A percentile compares a stretch with the other conserved stretches of the same genome.
Evolutionary conservation across 2,113 vertebrate genomes (phyloP).

Genomic region (Lathamus discolor): DNA sequence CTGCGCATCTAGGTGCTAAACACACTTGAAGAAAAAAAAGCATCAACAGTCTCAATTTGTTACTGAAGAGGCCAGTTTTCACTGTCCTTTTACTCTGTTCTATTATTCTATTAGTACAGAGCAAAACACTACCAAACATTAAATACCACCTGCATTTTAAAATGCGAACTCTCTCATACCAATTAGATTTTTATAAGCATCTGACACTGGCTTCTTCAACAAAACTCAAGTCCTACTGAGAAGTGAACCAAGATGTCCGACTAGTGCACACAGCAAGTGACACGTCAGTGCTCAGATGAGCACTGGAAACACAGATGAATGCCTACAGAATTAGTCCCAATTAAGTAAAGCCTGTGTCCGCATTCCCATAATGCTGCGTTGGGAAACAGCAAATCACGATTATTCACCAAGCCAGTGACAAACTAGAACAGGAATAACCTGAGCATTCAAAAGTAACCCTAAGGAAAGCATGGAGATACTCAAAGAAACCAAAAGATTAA

Average conservation of each 20-base stretch:
- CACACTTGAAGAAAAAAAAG: not conserved
- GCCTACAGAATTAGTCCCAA: not conserved
- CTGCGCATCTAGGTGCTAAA: not conserved
- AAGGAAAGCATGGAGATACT: not conserved
- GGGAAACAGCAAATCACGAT: not conserved
- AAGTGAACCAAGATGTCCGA: not conserved
- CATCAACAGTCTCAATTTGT: not conserved
- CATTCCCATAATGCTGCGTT: not conserved
- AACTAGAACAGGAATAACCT: slow-evolving; percentile 2
- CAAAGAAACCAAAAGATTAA: not conserved
- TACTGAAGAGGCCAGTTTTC: not conserved
- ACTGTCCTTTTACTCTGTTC: not conserved
- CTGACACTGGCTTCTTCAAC: not conserved
- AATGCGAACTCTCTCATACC: not conserved
- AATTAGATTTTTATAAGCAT: not conserved
- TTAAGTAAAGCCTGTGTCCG: not conserved
- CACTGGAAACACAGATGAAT: not conserved
- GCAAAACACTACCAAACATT: not conserved
- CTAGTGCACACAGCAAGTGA: not conserved
- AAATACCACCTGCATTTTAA: not conserved
- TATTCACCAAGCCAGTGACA: not conserved
- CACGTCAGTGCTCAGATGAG: not conserved
- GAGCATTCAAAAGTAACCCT: not conserved
- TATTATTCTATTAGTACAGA: not conserved
- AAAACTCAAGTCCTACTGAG: not conserved